phyloP scores from a whole-genome alignment of 2,797 vertebrate genomes.

The Zenarchopterus dispar region DNA sequence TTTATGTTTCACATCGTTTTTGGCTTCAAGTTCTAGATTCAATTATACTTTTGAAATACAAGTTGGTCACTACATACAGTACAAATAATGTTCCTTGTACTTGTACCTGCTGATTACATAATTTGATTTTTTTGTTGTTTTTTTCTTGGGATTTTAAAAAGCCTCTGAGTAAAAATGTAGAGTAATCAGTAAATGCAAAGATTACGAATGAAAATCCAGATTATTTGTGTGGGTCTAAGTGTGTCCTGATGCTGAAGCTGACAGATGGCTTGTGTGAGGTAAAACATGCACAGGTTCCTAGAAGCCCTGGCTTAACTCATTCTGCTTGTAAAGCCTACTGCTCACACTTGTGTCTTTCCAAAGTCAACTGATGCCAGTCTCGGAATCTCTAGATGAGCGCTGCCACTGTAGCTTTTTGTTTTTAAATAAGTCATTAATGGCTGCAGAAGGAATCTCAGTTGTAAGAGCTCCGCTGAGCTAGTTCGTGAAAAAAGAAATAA shows the following conservation, averaged over 20 bases:
- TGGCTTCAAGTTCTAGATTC: too few relatives aligned
- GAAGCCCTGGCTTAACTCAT: slow-evolving; percentile 54
- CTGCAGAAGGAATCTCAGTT: not conserved
- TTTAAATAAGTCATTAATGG: not conserved
- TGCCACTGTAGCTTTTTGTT: not conserved
- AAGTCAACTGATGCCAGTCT: not conserved
- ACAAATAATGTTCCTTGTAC: too few relatives aligned
- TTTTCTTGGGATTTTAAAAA: too few relatives aligned
- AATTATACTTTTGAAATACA: too few relatives aligned
- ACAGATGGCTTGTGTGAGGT: slow-evolving; percentile 54
- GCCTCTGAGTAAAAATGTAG: too few relatives aligned
- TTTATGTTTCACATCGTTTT: too few relatives aligned
- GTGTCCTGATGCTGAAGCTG: slow-evolving; percentile 21
- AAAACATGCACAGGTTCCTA: slow-evolving; percentile 45
- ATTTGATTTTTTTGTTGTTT: not conserved
- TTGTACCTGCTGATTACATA: not conserved
- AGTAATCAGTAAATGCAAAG: not conserved
- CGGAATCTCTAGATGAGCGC: too few relatives aligned
- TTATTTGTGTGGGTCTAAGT: slow-evolving; percentile 3
- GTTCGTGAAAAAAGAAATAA: too few relatives aligned
- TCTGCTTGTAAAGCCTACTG: slow-evolving; percentile 26
- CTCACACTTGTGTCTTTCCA: slow-evolving; percentile 11
- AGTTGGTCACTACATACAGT: too few relatives aligned
- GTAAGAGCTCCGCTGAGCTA: too few relatives aligned
- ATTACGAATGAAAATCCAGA: not conserved